Conservation (phyloP, 2,888 invertebrate species). For the Argyra leucocephala region DNA sequence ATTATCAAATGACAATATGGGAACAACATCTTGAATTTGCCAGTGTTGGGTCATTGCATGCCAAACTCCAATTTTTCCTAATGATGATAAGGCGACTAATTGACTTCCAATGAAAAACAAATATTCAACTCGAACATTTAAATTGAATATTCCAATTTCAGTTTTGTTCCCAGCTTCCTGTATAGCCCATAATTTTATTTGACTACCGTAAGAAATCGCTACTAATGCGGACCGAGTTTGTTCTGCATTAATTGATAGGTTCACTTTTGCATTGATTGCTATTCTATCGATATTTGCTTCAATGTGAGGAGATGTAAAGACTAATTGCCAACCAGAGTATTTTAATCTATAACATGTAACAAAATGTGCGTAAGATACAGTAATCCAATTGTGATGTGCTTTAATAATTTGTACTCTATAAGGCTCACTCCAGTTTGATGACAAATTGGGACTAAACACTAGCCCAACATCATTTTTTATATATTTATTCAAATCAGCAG, state of each 20-base stretch:
- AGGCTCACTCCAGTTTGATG: constrained; percentile 64
- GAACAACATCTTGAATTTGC: constrained; percentile 94
- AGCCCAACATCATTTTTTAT: constrained; percentile 62
- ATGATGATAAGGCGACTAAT: constrained; percentile 85
- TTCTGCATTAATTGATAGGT: constrained; percentile 46
- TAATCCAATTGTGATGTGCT: constrained; percentile 97
- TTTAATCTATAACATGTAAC: constrained; percentile 89
- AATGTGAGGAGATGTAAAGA: constrained; percentile 87
- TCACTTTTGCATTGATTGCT: constrained; percentile 68
- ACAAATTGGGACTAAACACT: constrained; percentile 53
- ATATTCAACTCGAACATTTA: constrained; percentile 87
- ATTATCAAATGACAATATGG: constrained; percentile 91
- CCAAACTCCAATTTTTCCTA: constrained; percentile 97
- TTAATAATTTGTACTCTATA: constrained; percentile 84
- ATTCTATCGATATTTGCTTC: constrained; percentile 86
- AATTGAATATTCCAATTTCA: constrained; percentile 78
- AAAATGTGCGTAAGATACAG: constrained; percentile 91
- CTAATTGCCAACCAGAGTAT: constrained; percentile 94
- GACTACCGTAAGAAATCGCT: constrained; percentile 67
- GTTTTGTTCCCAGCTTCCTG: constrained; percentile 64
- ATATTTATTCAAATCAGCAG: constrained; percentile 63
- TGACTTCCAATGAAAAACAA: constrained; percentile 96
- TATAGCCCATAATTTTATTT: constrained; percentile 70
- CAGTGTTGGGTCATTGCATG: constrained; percentile 98
- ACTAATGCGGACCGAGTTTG: constrained; percentile 63